Evolutionary conservation across 2,113 vertebrate genomes (phyloP).

Genomic region (Cebidichthys violaceus): DNA sequence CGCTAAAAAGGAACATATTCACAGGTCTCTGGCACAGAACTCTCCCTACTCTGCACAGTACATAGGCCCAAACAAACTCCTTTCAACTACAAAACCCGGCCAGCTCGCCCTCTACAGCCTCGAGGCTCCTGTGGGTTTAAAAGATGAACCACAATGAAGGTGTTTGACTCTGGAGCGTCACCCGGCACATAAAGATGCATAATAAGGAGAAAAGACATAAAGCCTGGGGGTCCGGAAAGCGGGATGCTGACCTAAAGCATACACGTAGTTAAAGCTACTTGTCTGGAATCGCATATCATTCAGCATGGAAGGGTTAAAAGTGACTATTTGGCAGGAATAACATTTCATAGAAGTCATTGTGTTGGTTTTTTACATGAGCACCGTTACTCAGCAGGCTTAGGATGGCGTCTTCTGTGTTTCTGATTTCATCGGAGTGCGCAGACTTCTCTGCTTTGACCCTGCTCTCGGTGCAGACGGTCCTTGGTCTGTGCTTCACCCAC

Average conservation of each 20-base stretch:
- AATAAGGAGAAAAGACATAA: conserved; percentile 32
- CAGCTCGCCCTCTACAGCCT: conserved; percentile 22
- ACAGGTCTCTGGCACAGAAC: conserved; percentile 88
- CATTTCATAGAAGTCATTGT: conserved; percentile 48
- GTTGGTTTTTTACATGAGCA: conserved; percentile 44
- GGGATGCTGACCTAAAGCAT: conserved; percentile 61
- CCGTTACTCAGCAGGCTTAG: conserved; percentile 13
- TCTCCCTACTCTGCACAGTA: conserved; percentile 68
- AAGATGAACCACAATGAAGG: conserved; percentile 7
- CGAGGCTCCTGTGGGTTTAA: conserved; percentile 9
- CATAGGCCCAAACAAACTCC: conserved; percentile 28
- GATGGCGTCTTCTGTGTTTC: conserved; percentile 4
- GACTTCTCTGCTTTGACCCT: neutral
- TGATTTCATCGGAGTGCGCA: conserved; percentile 13
- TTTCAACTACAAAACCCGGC: conserved; percentile 18
- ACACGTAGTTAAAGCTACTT: conserved; percentile 72
- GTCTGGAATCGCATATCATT: conserved; percentile 57
- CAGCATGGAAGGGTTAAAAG: conserved; percentile 65
- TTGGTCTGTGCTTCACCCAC: neutral
- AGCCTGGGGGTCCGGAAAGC: conserved; percentile 37
- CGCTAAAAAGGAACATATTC: conserved; percentile 83
- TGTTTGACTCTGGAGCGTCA: neutral
- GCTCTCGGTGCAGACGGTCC: neutral
- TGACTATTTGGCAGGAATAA: conserved; percentile 79
- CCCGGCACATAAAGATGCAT: neutral